Evolutionary conservation across 2,113 vertebrate genomes (phyloP).

Genomic region (Vombatus ursinus): DNA sequence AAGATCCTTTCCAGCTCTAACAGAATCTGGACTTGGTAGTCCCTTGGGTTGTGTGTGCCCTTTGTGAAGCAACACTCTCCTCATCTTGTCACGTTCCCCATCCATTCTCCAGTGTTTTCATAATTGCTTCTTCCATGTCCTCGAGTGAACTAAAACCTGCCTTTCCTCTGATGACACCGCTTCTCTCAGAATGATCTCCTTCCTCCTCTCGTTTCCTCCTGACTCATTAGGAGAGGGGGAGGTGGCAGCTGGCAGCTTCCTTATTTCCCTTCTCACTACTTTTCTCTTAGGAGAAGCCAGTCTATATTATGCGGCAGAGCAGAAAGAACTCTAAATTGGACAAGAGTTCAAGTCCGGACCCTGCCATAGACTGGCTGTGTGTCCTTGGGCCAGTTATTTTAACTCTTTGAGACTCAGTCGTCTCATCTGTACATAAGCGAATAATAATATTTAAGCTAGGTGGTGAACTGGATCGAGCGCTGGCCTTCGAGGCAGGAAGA

Average conservation of each 20-base stretch:
- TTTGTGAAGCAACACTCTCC: not conserved
- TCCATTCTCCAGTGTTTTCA: not conserved
- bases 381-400: not conserved
- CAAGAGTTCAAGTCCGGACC: not conserved
- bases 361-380: not conserved
- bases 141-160: not conserved
- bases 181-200: not conserved
- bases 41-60: not conserved
- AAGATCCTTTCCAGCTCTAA: not conserved
- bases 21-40: not conserved
- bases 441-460: not conserved
- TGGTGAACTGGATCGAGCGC: not conserved
- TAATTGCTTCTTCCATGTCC: not conserved
- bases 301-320: not conserved
- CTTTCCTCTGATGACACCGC: not conserved
- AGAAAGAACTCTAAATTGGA: not conserved
- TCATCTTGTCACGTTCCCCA: not conserved
- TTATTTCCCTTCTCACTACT: not conserved
- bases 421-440: not conserved
- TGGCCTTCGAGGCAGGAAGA: not conserved
- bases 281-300: not conserved
- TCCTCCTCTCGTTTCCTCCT: fast-evolving
- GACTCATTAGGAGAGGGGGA: not conserved
- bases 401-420: not conserved
- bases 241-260: not conserved